Conservation (phyloP, 1,140 invertebrate genomes). For the Bursaphelenchus mucronatus region DNA sequence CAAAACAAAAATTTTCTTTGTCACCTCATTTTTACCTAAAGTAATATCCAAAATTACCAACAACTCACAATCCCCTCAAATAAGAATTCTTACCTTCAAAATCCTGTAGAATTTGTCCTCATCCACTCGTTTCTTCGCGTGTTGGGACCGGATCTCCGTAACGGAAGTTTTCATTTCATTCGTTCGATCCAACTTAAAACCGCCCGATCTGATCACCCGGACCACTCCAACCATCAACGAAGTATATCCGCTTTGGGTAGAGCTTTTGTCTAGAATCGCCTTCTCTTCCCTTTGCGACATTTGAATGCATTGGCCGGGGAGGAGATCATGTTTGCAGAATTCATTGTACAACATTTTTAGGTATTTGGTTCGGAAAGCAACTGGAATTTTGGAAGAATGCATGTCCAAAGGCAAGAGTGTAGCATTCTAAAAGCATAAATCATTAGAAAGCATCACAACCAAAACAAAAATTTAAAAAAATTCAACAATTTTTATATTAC, state of each 20-base stretch:
- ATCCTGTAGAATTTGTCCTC: no score
- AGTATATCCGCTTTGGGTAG: slow-evolving; percentile 16
- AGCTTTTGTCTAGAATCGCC: slow-evolving; percentile 6
- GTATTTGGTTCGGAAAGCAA: neutral
- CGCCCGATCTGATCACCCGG: neutral
- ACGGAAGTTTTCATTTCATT: no score
- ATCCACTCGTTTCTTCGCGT: no score
- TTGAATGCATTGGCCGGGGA: neutral
- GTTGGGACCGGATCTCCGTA: no score
- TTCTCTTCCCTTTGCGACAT: slow-evolving; percentile 21
- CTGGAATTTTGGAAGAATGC: neutral
- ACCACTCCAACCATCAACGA: slow-evolving; percentile 10
- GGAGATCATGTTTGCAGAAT: neutral
- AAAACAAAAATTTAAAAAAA: no score
- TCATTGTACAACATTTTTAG: slow-evolving; percentile 6
- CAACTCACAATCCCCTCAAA: no score
- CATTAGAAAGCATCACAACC: neutral
- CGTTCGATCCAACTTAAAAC: no score
- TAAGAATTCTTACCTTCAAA: no score
- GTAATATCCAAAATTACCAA: no score
- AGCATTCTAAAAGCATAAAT: slow-evolving; percentile 5
- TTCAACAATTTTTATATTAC: no score
- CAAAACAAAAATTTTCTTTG: no score
- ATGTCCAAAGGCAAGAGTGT: slow-evolving; percentile 13
- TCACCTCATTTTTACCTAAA: no score